Evolutionary conservation across 2,888 invertebrate genomes (phyloP), one percentile per base, ranked within the genome.

Genomic region (Hoplodrina blanda): DNA sequence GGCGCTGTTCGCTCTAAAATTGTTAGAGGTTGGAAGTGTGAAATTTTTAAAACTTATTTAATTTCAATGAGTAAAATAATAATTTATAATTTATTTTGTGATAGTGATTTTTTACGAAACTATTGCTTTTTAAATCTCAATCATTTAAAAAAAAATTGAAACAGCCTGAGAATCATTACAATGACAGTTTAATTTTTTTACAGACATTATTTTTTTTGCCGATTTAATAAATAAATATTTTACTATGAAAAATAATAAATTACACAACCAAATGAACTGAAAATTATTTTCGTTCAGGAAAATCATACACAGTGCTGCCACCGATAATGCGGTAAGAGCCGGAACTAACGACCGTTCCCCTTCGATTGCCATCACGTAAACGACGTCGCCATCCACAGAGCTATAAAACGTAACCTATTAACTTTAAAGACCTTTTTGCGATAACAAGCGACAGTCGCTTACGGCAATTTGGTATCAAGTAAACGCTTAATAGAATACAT

Each of bases 351-450:
- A 67, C 64, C 62, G 72, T 70, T 75, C 68, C 67, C 68, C 83
- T 85, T 80, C 78, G 78, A 80, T 80, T 82, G 78, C 76, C 78
- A 78, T 78, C 73, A 73, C 80, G 63, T 87, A 89, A 88, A 85
- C 87, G 85, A 79, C 82, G 60, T 61, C 60, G 68, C 72, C 82
- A 86, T 84, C 78, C 83, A 87, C 79, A 69, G 83, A 82, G 89
- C 83, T 89, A 90, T 93, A 91, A 90, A 91, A 90, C 91, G 87
- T 93, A 91, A 88, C 65, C 54, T 25, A 73, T 81, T 78, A 55
- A 77, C 41, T 53, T 86, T 91, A 92, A 90, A 88, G 89, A 79
- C 86, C 81, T 84, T 85, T 91, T 91, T 91, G 68, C 71, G 83
- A 80, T 80, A 84, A 84, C 77, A 76, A 68, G 44, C 62, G 49